Evolutionary conservation across 2,797 vertebrate genomes (phyloP).

Genomic region (Limosa lapponica): DNA sequence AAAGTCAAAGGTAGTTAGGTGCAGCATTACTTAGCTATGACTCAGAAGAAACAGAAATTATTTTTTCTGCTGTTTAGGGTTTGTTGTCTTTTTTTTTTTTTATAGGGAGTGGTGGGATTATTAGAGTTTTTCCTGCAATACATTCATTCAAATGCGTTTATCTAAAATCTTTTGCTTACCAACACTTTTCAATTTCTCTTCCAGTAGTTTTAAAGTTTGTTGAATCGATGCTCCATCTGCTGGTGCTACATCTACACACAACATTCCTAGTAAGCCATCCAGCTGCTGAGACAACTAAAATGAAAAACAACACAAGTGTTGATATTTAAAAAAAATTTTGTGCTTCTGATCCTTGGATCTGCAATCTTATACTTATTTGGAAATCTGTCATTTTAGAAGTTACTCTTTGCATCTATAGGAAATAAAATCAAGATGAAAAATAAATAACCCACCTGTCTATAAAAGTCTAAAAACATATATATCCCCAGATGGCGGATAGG

Average conservation of each 20-base stretch:
- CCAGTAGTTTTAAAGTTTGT: slow-evolving; percentile 95
- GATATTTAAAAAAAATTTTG: background rate
- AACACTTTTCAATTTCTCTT: slow-evolving; percentile 97
- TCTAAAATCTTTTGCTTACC: slow-evolving; percentile 82
- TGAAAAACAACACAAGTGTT: slow-evolving; percentile 35
- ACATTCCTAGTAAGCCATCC: slow-evolving; percentile 96
- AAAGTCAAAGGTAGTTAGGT: background rate
- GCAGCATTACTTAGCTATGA: background rate
- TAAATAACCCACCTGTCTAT: fast-evolving
- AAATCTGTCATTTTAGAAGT: background rate
- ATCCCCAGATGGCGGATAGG: background rate
- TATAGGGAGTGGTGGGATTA: background rate
- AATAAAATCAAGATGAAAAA: background rate
- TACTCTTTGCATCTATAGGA: background rate
- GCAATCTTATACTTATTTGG: background rate
- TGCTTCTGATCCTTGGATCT: background rate
- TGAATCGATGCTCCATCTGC: slow-evolving; percentile 95
- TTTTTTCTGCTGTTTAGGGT: too few relatives aligned
- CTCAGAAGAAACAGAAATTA: background rate
- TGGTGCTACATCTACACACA: slow-evolving; percentile 96
- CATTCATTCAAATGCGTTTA: background rate
- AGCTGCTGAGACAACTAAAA: slow-evolving; percentile 95
- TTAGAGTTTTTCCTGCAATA: background rate
- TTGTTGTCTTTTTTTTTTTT: background rate
- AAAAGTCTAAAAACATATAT: background rate